Evolutionary conservation across 2,888 invertebrate genomes (phyloP), one percentile per base, ranked within the genome.

Genomic region (Mimachlamys varia): DNA sequence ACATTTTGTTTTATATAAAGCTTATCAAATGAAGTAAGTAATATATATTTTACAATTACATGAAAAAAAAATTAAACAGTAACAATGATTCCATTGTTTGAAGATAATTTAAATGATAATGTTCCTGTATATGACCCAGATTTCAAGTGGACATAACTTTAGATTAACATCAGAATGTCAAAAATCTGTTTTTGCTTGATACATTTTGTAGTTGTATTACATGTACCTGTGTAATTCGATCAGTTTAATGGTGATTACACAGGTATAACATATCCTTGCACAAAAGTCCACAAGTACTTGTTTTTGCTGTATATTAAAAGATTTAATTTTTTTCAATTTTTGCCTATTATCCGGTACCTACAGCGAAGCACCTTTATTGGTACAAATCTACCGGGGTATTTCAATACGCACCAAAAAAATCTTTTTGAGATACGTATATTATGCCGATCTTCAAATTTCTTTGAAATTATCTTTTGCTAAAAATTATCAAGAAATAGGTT

Each of bases 201-300:
- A 58, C 22, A 19, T n/a, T 33, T 33, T 76, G 2, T 76, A 0
- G 22, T 17, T 76, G 33, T 33, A 76, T 76, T 76, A 76, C 12
- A 10, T 7, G 33, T 76, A 76, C 12, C 33, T 7, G 33, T 76
- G 76, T 76, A 76, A 76, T 10, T 22, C 13, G 76, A 76, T 33
- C 76, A 27, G 27, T 27, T 76, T 76, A 76, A 76, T 76, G 27
- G 76, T 76, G 76, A 76, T 76, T 76, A 76, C 76, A 76, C 33
- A 33, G 76, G 76, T 27, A 76, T 76, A 27, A 76, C 76, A 76
- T 76, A 76, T 76, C 76, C 27, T n/a, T 33, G 27, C 33, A 27
- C 76, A 76, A n/a, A 58, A 58, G n/a, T 58, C 58, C 58, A 58
- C 58, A 58, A 58, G 4, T 76, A 76, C 76, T 33, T 76, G 76